Percentiles rank a stretch among this genome's conserved stretches.
These are phyloP conservation scores for Listronotus oregonensis DNA, from an alignment of 1,140 invertebrate genomes.

Conservation along the genomic window DNA sequence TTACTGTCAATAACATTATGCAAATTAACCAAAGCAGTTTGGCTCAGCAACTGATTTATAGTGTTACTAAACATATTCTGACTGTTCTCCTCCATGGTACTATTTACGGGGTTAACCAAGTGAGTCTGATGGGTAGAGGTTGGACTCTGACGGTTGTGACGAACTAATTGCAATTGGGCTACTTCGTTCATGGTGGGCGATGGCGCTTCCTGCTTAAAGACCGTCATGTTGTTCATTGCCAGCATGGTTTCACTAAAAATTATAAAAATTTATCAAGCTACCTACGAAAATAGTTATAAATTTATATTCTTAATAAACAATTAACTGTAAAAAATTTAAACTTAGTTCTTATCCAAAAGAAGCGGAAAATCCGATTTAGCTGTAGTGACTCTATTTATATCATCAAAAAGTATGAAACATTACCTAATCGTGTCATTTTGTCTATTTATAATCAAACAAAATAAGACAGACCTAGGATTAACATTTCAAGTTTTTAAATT, in stretches of 20 bases:
- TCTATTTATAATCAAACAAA: no score
- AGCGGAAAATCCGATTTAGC: no score
- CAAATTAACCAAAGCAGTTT: conserved; percentile 45
- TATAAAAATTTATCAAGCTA: neutral
- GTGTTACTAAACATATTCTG: conserved; percentile 52
- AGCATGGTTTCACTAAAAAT: conserved; percentile 81
- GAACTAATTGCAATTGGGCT: conserved; percentile 49
- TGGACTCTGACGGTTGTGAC: conserved; percentile 42
- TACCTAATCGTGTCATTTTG: no score
- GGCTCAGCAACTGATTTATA: conserved; percentile 51
- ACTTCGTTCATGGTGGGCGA: conserved; percentile 65
- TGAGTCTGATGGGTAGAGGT: conserved; percentile 40
- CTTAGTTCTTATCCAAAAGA: no score
- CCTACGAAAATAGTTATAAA: no score
- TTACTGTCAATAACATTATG: conserved; percentile 52
- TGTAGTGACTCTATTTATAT: no score
- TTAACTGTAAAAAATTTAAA: no score
- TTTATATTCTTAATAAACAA: no score
- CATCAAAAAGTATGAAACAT: no score
- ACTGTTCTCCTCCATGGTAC: conserved; percentile 46
- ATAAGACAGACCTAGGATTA: no score
- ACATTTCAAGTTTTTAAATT: no score
- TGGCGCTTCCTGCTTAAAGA: conserved; percentile 76
- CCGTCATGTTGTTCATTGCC: conserved; percentile 76
- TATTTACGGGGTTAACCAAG: conserved; percentile 30